Evolutionary conservation across 2,113 vertebrate species (phyloP).

Genomic region (Leptocoma aspasia): DNA sequence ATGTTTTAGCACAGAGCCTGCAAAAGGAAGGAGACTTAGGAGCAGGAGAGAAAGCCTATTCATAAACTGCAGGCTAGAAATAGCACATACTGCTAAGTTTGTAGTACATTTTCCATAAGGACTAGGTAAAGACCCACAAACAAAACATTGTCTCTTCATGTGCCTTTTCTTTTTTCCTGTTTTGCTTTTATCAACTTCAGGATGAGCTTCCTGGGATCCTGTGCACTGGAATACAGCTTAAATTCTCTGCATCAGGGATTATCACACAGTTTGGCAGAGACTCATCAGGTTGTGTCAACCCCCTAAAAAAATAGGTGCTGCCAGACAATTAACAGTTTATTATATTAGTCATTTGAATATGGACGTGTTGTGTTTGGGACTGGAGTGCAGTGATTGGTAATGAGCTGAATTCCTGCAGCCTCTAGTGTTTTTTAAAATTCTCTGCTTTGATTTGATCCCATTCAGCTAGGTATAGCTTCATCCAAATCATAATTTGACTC

Average conservation of each 20-base stretch:
- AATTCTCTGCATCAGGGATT: conserved; percentile 8
- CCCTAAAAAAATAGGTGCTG: conserved; percentile 21
- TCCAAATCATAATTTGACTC: conserved; percentile 29
- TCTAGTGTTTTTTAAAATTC: not conserved
- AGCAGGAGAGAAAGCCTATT: conserved; percentile 43
- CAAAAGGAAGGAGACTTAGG: conserved; percentile 17
- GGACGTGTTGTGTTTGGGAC: not conserved
- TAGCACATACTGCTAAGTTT: conserved; percentile 36
- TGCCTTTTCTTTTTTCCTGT: not conserved
- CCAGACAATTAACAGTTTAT: conserved; percentile 50
- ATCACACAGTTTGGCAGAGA: conserved; percentile 39
- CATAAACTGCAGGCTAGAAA: conserved; percentile 54
- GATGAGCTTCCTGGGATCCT: not conserved
- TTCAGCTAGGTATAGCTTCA: conserved; percentile 24
- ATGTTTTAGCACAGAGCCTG: conserved; percentile 2
- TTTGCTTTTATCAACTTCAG: conserved; percentile 23
- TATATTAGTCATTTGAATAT: conserved; percentile 39
- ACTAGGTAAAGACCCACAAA: not conserved
- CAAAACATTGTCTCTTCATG: not conserved
- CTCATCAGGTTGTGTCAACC: not conserved
- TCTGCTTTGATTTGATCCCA: conserved; percentile 23
- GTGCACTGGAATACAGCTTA: not conserved
- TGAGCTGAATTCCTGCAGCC: not conserved
- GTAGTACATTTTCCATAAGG: not conserved
- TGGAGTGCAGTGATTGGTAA: not conserved